A percentile compares a stretch with the other conserved stretches of the same genome.
Conservation (phyloP, 2,888 invertebrate species). For the Labia minor region DNA sequence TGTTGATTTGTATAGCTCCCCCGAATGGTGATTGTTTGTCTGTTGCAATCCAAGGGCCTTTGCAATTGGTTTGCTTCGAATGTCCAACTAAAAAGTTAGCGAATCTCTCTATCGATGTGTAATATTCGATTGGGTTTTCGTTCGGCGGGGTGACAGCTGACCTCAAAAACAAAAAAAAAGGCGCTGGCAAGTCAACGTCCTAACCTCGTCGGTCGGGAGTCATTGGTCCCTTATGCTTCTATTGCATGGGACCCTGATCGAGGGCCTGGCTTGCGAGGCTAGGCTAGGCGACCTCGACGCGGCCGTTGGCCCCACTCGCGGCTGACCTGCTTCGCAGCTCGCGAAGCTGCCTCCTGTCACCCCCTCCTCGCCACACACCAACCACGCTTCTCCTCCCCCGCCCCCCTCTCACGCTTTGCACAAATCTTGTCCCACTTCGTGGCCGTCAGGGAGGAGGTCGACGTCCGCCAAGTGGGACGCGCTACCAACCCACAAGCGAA, state of each 20-base stretch:
- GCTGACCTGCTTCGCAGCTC: too few species aligned
- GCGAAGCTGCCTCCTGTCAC: too few species aligned
- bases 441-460: slow-evolving; percentile 32
- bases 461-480: slow-evolving; percentile 29
- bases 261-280: slow-evolving; percentile 21
- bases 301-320: not conserved
- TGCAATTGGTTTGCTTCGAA: too few species aligned
- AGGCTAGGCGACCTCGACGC: not conserved
- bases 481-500: slow-evolving; percentile 20
- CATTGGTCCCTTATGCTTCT: not conserved
- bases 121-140: not conserved
- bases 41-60: too few species aligned
- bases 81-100: too few species aligned
- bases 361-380: slow-evolving; percentile 28
- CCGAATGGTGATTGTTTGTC: too few species aligned
- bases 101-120: too few species aligned
- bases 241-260: not conserved
- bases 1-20: too few species aligned
- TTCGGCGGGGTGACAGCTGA: slow-evolving; percentile 28
- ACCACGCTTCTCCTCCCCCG: slow-evolving; percentile 27
- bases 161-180: slow-evolving; percentile 34
- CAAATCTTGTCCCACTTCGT: slow-evolving; percentile 26
- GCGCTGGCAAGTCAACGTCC: slow-evolving; percentile 22
- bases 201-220: slow-evolving; percentile 21
- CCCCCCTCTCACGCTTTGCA: slow-evolving; percentile 31